These are phyloP conservation scores for Heliconius erato DNA, from an alignment of 2,888 invertebrate genomes.

Conservation along the genomic window DNA sequence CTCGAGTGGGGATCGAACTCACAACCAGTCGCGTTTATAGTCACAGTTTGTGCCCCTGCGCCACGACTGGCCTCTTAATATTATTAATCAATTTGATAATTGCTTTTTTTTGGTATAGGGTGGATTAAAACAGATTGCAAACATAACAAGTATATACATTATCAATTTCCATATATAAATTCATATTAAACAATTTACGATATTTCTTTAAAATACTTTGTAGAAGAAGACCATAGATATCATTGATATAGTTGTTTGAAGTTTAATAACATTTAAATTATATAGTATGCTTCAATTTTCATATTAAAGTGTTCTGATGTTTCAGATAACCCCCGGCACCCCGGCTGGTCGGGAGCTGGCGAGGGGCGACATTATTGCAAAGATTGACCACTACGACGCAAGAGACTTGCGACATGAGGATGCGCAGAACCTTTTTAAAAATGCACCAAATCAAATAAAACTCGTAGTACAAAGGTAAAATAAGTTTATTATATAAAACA, in stretches of 20 bases:
- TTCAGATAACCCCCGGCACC: slow-evolving; percentile 94
- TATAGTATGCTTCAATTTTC: neutral
- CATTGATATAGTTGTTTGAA: neutral
- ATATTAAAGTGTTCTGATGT: slow-evolving; percentile 50
- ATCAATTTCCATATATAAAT: neutral
- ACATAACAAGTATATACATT: neutral
- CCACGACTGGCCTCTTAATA: too few relatives aligned
- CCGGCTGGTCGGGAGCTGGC: slow-evolving; percentile 94
- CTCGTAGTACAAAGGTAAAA: slow-evolving; percentile 93
- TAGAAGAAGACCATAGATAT: neutral
- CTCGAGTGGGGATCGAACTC: too few relatives aligned
- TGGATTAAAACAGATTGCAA: neutral
- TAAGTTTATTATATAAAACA: slow-evolving; percentile 2
- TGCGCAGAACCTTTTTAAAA: slow-evolving; percentile 94
- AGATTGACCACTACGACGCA: slow-evolving; percentile 95
- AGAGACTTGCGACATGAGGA: slow-evolving; percentile 95
- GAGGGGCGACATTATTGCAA: slow-evolving; percentile 95
- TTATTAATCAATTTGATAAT: too few relatives aligned
- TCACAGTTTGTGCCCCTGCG: too few relatives aligned
- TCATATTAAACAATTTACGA: too few relatives aligned
- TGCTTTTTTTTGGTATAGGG: too few relatives aligned
- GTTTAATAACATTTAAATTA: neutral
- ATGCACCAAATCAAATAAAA: slow-evolving; percentile 91
- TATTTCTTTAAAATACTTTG: neutral
- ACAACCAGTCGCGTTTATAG: too few relatives aligned